phyloP scores from a whole-genome alignment of 2,888 invertebrate genomes.

The Hetaerina titia region DNA sequence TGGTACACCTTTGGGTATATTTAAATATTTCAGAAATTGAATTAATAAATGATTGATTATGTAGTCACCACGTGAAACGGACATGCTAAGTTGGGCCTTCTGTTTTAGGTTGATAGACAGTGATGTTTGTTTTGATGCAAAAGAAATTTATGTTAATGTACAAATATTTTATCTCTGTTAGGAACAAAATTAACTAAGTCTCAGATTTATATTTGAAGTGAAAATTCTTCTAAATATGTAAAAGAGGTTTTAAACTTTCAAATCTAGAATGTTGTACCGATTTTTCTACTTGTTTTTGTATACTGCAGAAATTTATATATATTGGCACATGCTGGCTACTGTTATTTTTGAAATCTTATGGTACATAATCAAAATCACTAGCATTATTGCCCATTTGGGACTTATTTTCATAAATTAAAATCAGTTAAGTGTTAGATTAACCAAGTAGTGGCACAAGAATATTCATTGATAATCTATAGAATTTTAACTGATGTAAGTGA shows the following conservation, averaged over 20 bases:
- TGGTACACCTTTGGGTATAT: neutral
- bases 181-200: neutral
- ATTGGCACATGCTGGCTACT: slow-evolving; percentile 1
- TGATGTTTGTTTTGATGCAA: slow-evolving; percentile 1
- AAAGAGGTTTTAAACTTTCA: neutral
- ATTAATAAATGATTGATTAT: neutral
- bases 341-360: slow-evolving; percentile 19
- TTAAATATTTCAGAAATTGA: neutral
- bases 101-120: neutral
- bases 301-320: neutral
- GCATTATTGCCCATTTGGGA: neutral
- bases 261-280: slow-evolving; percentile 1
- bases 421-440: neutral
- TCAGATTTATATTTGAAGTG: neutral
- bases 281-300: slow-evolving; percentile 7
- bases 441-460: neutral
- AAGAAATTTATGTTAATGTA: neutral
- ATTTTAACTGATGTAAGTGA: too few species aligned
- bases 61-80: neutral
- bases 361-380: slow-evolving; percentile 21
- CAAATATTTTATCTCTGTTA: slow-evolving; percentile 29
- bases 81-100: neutral
- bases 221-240: neutral
- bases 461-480: too few species aligned
- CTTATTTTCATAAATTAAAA: neutral